Evolutionary conservation across 2,113 vertebrate genomes (phyloP).

Genomic region (Mugil cephalus): DNA sequence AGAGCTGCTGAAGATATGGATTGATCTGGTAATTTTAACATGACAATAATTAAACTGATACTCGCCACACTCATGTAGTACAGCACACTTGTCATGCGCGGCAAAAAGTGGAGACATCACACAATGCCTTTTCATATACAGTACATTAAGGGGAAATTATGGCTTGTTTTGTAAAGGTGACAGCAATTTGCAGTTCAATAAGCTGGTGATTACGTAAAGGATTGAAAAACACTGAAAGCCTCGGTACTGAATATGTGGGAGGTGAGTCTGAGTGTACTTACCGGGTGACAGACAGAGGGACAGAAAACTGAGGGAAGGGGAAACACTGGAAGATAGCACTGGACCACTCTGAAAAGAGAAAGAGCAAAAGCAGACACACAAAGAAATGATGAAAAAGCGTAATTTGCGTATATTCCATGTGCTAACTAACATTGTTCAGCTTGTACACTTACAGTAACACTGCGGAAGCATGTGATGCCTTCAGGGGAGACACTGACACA

Average conservation of each 20-base stretch:
- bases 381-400: not conserved
- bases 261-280: constrained; percentile 60
- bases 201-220: constrained; percentile 39
- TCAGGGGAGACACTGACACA: constrained; percentile 44
- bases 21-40: too few relatives aligned
- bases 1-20: too few relatives aligned
- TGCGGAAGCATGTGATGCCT: constrained; percentile 45
- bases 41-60: not conserved
- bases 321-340: constrained; percentile 65
- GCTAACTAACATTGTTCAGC: constrained; percentile 34
- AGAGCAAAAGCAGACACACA: not conserved
- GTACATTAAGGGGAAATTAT: not conserved
- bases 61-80: not conserved
- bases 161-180: constrained; percentile 24
- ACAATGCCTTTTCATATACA: not conserved
- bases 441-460: constrained; percentile 47
- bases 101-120: not conserved
- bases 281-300: constrained; percentile 64
- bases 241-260: constrained; percentile 20
- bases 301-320: constrained; percentile 60
- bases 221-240: constrained; percentile 31
- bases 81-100: fast-evolving
- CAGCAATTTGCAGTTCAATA: constrained; percentile 23
- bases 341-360: constrained; percentile 59
- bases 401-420: constrained; percentile 35